Conservation (phyloP, 2,113 vertebrate genomes). For the Proterorhinus semilunaris region DNA sequence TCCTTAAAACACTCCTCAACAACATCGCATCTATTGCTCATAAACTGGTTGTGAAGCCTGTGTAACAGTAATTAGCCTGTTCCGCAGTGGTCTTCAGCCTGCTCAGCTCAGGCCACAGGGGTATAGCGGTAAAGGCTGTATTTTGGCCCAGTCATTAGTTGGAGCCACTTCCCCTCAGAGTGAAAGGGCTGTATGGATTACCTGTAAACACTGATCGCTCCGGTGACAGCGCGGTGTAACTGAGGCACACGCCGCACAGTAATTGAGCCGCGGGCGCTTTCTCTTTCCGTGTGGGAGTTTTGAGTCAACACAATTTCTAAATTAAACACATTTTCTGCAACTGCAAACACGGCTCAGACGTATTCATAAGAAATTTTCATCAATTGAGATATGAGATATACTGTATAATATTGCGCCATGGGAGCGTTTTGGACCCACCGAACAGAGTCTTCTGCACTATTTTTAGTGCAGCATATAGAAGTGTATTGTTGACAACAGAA, state of each 20-base stretch:
- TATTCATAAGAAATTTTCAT: slow-evolving; percentile 51
- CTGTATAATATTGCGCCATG: slow-evolving; percentile 30
- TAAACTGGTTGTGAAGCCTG: background rate
- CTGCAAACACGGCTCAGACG: slow-evolving; percentile 51
- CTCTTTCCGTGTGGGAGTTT: slow-evolving; percentile 54
- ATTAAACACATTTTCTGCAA: slow-evolving; percentile 62
- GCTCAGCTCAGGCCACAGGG: slow-evolving; percentile 4
- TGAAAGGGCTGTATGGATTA: slow-evolving; percentile 42
- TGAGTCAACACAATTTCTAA: slow-evolving; percentile 64
- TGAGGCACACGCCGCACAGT: slow-evolving; percentile 27
- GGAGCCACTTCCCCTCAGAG: slow-evolving; percentile 20
- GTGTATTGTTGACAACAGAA: background rate
- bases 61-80: background rate
- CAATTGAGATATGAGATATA: slow-evolving; percentile 42
- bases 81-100: slow-evolving; percentile 15
- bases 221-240: slow-evolving; percentile 31
- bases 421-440: slow-evolving; percentile 5
- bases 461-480: slow-evolving; percentile 10
- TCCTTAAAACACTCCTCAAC: background rate
- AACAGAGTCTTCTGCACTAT: slow-evolving; percentile 3
- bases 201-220: slow-evolving; percentile 33
- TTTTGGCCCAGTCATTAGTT: slow-evolving; percentile 32
- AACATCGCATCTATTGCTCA: background rate
- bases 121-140: slow-evolving; percentile 2
- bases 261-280: slow-evolving; percentile 52